Conservation (phyloP, 2,113 vertebrate genomes). For the human region GRCh38 chrX:88754501-88755000, state of each 20-base stretch:
- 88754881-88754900: not conserved
- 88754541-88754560: not conserved
- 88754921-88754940: not conserved
- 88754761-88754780: constrained; percentile 8
- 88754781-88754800: not conserved
- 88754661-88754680: not conserved
- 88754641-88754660: not conserved
- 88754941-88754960: not conserved
- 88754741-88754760: constrained; percentile 5
- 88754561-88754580: not conserved
- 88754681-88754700: not conserved
- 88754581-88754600: not conserved
- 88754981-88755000: not conserved
- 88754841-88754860: not conserved
- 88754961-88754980: not conserved
- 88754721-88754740: not conserved
- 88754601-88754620: not conserved
- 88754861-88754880: not conserved
- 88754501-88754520: not conserved
- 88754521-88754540: not conserved
- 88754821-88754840: not conserved
- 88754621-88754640: not conserved
- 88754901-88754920: not conserved
- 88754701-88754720: not conserved
- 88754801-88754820: not conserved